These are phyloP conservation scores for Venustoraphidia nigricollis DNA, from an alignment of 2,888 invertebrate genomes.

Conservation along the genomic window DNA sequence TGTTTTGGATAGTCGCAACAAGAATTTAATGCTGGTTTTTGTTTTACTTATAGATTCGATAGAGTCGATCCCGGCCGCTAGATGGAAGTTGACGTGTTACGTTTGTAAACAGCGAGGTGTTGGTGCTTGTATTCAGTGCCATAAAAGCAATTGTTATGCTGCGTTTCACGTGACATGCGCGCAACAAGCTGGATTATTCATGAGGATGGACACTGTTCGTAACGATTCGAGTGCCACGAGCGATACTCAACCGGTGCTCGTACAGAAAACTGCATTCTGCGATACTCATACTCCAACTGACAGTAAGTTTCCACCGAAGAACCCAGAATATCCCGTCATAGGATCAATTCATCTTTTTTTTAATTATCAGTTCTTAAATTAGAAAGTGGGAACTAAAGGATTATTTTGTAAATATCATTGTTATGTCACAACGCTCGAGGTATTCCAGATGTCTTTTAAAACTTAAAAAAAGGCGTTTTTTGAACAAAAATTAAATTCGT, in stretches of 20 bases:
- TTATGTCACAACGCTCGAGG: no score
- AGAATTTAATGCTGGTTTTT: not conserved
- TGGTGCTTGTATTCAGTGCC: constrained; percentile 97
- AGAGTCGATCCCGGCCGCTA: constrained; percentile 85
- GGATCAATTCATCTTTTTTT: no score
- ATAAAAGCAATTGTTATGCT: constrained; percentile 88
- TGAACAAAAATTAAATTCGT: no score
- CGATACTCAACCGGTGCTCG: constrained; percentile 59
- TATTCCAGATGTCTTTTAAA: no score
- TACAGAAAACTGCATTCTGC: constrained; percentile 92
- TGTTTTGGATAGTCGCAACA: no score
- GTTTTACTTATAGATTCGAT: constrained; percentile 56
- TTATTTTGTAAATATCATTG: no score
- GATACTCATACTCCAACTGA: constrained; percentile 79
- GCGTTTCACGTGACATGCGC: constrained; percentile 99
- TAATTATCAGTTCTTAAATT: no score
- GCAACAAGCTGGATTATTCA: constrained; percentile 84
- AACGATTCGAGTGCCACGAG: constrained; percentile 23
- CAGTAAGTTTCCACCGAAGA: constrained; percentile 14
- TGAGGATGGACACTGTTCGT: constrained; percentile 90
- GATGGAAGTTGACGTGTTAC: constrained; percentile 94
- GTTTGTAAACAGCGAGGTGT: constrained; percentile 87
- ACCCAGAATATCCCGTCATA: no score
- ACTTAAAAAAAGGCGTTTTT: no score
- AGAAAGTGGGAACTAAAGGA: no score